Base-by-base conservation (phyloP, 2,888 invertebrate species). In the Nematopogon swammerdamellus region DNA sequence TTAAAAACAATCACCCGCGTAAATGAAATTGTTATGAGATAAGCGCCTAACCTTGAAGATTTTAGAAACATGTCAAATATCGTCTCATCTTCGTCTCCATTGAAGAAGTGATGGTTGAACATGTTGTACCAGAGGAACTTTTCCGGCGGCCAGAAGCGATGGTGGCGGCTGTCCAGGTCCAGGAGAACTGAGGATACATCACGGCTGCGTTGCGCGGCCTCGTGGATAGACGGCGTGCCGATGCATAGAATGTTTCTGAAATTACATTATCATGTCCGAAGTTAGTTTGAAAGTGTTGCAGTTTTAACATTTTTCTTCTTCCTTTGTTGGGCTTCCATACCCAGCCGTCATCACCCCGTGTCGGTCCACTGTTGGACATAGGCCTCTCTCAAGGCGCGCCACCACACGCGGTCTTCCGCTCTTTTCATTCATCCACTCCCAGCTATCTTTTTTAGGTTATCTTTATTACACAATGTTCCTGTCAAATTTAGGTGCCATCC, bases 81-180 rank as follows among this genome's bases (percentile, higher is more conserved):
- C 29, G 70, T 64, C 53, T 80, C 70, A 50, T 85, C 82, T 25
- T 83, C 76, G 49, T 80, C 73, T 8, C 73, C 76, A 55, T 85
- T 82, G 61, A 95, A 95, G 63, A 95, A 89, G 63, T 92, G 85
- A 67, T 94, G 85, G 63, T 96, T 97, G 63, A 95, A 94, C 84
- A 93, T 87, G 68, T 96, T 97, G 70, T 91, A 96, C 83, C 88
- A 89, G 20, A 88, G 83, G 61, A 86, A 95, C 58, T 86, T 82
- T 14, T 81, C 62, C 0, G 86, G 82, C 0, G 82, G 77, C 56
- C 85, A 82, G 60, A 90, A 90, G 56, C 77, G 76, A 51, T 82
- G 81, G 63, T 87, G 84, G 61, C 95, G 82, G 25, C 83, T 82
- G 68, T 96, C 95, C 54, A 92, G 85, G 65, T 96, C 95, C 42